These are phyloP conservation scores for Cryptoblepharus egeriae DNA, from an alignment of 2,797 vertebrate genomes.

Conservation along the genomic window DNA sequence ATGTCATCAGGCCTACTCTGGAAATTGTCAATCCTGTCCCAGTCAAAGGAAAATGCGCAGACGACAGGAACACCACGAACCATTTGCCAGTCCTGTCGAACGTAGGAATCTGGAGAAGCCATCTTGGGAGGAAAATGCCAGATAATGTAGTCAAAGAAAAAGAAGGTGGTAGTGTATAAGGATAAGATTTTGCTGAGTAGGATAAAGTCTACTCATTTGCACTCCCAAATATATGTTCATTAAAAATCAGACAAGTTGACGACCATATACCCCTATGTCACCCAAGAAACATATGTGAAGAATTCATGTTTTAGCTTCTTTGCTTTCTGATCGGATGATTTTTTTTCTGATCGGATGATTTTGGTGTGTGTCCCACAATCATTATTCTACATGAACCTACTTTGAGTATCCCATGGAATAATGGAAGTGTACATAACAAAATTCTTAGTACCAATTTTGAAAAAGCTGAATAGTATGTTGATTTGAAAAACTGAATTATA, in stretches of 20 bases:
- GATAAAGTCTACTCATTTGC: not conserved
- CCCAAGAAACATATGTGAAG: not conserved
- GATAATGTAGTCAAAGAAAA: not conserved
- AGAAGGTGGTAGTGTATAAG: conserved; percentile 46
- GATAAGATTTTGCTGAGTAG: not conserved
- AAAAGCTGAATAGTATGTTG: no score
- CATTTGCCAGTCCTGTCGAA: conserved; percentile 53
- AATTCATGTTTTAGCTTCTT: not conserved
- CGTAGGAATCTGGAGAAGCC: accelerated
- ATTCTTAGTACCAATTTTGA: no score
- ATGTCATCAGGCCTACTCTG: conserved; percentile 72
- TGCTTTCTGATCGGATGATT: no score
- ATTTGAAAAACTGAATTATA: no score
- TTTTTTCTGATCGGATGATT: no score
- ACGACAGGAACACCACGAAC: conserved; percentile 70
- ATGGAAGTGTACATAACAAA: no score
- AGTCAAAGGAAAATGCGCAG: conserved; percentile 51
- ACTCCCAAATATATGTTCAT: not conserved
- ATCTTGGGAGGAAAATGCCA: conserved; percentile 53
- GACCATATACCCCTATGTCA: not conserved
- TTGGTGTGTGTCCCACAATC: no score
- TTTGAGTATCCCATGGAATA: no score
- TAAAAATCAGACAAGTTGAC: not conserved
- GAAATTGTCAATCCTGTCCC: conserved; percentile 72
- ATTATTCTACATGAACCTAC: no score